Percentiles rank a stretch among this genome's conserved stretches.
Conservation (phyloP, 2,113 vertebrate genomes). For the Nerophis lumbriciformis region DNA sequence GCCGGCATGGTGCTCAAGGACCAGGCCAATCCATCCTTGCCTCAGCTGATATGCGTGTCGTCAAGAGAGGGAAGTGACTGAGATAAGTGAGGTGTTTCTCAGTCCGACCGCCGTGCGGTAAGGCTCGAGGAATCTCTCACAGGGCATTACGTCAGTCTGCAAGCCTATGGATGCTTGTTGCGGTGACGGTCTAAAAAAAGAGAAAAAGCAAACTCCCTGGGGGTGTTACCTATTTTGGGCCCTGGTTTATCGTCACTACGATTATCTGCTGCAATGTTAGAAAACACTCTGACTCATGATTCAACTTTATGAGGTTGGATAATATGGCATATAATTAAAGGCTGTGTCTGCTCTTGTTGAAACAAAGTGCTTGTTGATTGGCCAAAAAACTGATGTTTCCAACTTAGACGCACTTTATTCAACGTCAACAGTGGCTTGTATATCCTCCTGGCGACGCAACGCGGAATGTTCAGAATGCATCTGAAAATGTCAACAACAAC, state of each 20-base stretch:
- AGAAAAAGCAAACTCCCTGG: slow-evolving; percentile 11
- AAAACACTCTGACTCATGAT: slow-evolving; percentile 46
- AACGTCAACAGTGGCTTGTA: slow-evolving; percentile 46
- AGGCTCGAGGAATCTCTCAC: slow-evolving; percentile 59
- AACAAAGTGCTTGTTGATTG: slow-evolving; percentile 16
- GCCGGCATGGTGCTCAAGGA: slow-evolving; percentile 18
- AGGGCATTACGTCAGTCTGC: slow-evolving; percentile 60
- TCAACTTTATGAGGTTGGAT: slow-evolving; percentile 14
- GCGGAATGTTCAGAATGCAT: slow-evolving; percentile 70
- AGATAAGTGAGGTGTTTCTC: slow-evolving; percentile 61
- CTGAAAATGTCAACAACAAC: slow-evolving; percentile 70
- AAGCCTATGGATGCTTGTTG: slow-evolving; percentile 25
- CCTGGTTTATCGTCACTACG: slow-evolving; percentile 15
- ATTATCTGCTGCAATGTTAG: slow-evolving; percentile 33
- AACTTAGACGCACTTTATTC: background rate
- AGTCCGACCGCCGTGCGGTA: slow-evolving; percentile 58
- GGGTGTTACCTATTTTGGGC: slow-evolving; percentile 57
- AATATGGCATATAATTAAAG: slow-evolving; percentile 28
- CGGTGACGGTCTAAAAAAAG: slow-evolving; percentile 16
- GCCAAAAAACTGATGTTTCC: slow-evolving; percentile 9
- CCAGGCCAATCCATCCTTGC: slow-evolving; percentile 46
- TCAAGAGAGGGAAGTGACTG: slow-evolving; percentile 67
- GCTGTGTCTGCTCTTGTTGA: slow-evolving; percentile 44
- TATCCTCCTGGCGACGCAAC: slow-evolving; percentile 40
- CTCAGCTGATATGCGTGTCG: slow-evolving; percentile 67